Evolutionary conservation across 2,113 vertebrate genomes (phyloP).

Genomic region (Peromyscus maniculatus): DNA sequence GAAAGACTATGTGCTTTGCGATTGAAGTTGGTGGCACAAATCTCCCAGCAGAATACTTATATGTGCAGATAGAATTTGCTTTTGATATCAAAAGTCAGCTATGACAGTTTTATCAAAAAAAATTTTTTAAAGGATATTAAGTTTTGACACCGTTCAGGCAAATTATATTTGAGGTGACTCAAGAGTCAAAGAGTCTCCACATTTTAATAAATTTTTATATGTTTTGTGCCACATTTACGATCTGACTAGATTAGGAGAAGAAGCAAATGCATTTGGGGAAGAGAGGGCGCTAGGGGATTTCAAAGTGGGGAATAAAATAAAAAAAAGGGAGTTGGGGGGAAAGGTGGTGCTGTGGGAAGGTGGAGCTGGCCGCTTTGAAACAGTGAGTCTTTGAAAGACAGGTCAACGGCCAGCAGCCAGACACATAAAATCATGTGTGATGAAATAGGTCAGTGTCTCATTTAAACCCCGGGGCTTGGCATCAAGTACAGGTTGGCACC

Average conservation of each 20-base stretch:
- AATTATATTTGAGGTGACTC: slow-evolving; percentile 82
- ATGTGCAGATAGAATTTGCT: slow-evolving; percentile 79
- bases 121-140: slow-evolving; percentile 75
- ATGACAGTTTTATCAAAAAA: slow-evolving; percentile 77
- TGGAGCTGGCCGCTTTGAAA: slow-evolving; percentile 36
- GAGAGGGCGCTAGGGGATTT: slow-evolving; percentile 73
- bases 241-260: slow-evolving; percentile 78
- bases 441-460: background rate
- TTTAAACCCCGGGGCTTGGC: background rate
- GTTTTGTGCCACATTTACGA: slow-evolving; percentile 76
- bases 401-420: background rate
- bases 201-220: slow-evolving; percentile 83
- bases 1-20: slow-evolving; percentile 71
- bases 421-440: background rate
- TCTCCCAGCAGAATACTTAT: slow-evolving; percentile 78
- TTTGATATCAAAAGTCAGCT: slow-evolving; percentile 79
- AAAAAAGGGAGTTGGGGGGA: background rate
- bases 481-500: background rate
- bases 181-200: slow-evolving; percentile 80
- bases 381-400: slow-evolving; percentile 53
- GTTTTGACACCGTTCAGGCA: slow-evolving; percentile 75
- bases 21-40: slow-evolving; percentile 75
- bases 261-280: slow-evolving; percentile 76
- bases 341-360: background rate
- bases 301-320: slow-evolving; percentile 53